Percentiles rank a stretch among this genome's conserved stretches.
phyloP scores from a whole-genome alignment of 2,888 invertebrate genomes.

The Alsophila aescularia region DNA sequence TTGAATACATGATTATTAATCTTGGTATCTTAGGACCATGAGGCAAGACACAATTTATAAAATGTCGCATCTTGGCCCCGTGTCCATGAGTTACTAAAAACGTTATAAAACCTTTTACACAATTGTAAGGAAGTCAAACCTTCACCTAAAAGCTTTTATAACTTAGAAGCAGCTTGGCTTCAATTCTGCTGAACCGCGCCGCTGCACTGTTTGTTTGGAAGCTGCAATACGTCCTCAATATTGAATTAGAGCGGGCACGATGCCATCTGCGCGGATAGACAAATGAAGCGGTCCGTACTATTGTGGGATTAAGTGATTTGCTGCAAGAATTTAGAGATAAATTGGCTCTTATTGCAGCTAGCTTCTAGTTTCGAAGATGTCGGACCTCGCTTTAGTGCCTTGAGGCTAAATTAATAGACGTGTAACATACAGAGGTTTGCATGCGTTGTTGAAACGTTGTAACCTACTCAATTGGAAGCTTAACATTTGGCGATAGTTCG shows the following conservation, averaged over 20 bases:
- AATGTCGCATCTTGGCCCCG: too few relatives aligned
- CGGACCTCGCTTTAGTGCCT: not conserved
- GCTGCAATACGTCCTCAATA: conserved; percentile 24
- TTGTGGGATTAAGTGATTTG: conserved; percentile 26
- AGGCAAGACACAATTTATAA: too few relatives aligned
- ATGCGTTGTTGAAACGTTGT: too few relatives aligned
- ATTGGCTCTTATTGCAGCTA: conserved; percentile 5
- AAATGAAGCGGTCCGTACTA: conserved; percentile 30
- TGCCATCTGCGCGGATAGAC: conserved; percentile 27
- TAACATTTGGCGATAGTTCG: too few relatives aligned
- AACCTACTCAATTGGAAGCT: too few relatives aligned
- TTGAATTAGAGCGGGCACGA: conserved; percentile 31
- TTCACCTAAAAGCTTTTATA: not conserved
- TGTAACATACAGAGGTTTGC: too few relatives aligned
- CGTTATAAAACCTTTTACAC: too few relatives aligned
- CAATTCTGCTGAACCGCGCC: conserved; percentile 5
- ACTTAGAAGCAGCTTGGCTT: conserved; percentile 1
- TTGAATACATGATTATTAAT: too few relatives aligned
- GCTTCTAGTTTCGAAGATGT: not conserved
- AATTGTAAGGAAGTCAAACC: too few relatives aligned
- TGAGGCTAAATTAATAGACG: too few relatives aligned
- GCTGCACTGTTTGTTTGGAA: conserved; percentile 15
- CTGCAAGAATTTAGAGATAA: conserved; percentile 6
- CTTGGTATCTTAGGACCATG: too few relatives aligned
- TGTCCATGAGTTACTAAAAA: too few relatives aligned